These are phyloP conservation scores for Tringa solitaria DNA, from an alignment of 2,113 vertebrate species.

Conservation along the genomic window DNA sequence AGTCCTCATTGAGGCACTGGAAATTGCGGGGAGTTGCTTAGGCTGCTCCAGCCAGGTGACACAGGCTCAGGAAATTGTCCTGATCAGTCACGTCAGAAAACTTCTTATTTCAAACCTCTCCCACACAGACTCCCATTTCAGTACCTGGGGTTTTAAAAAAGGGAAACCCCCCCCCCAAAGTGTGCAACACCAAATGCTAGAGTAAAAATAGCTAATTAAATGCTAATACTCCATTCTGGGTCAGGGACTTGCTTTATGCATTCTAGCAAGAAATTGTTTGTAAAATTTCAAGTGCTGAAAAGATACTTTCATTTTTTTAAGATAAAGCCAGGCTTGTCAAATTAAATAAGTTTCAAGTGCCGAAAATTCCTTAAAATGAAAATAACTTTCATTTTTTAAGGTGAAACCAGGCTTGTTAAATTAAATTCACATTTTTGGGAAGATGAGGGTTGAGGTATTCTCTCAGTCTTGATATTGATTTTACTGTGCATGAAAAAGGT, in stretches of 20 bases:
- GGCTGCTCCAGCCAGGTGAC: constrained; percentile 4
- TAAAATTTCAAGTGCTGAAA: constrained; percentile 19
- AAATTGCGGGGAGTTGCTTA: constrained; percentile 7
- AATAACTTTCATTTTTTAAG: not conserved
- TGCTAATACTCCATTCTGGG: not conserved
- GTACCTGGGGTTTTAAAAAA: not conserved
- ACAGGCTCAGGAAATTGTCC: not conserved
- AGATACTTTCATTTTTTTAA: not conserved
- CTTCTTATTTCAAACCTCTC: constrained; percentile 29
- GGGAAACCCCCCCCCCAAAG: not conserved
- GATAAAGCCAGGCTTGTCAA: not conserved
- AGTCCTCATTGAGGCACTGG: not conserved
- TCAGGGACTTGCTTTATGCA: not conserved
- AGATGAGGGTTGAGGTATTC: not conserved
- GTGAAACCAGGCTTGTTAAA: constrained; percentile 12
- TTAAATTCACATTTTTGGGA: constrained; percentile 14
- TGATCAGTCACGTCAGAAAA: not conserved
- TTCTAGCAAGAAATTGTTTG: not conserved
- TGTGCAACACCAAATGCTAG: not conserved
- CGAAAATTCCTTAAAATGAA: not conserved
- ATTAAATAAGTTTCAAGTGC: constrained; percentile 11
- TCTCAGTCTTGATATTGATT: not conserved
- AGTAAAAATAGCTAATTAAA: constrained; percentile 6
- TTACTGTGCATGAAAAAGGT: not conserved
- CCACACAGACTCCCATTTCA: not conserved